These are phyloP conservation scores for Toxotes chatareus DNA, from an alignment of 2,113 vertebrate genomes.

Conservation along the genomic window DNA sequence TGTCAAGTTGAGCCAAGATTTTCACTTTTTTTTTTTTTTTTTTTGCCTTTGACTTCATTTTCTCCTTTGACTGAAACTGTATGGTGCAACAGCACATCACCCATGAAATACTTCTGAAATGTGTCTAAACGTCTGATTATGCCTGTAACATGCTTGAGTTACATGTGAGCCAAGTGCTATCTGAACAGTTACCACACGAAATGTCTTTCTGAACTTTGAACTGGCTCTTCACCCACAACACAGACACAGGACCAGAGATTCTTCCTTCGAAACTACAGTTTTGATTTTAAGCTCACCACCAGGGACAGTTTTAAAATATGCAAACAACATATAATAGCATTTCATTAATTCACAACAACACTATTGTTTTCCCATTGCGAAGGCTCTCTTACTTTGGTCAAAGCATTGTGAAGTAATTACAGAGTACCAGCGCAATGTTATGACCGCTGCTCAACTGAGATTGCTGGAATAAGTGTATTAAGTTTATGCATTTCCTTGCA, in stretches of 20 bases:
- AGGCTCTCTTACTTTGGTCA: conserved; percentile 23
- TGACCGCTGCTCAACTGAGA: conserved; percentile 23
- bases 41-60: conserved; percentile 17
- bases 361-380: conserved; percentile 1
- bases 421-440: conserved; percentile 28
- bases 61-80: conserved; percentile 38
- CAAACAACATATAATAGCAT: conserved; percentile 19
- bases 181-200: not conserved
- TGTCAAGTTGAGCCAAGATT: conserved; percentile 67
- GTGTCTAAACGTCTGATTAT: conserved; percentile 22
- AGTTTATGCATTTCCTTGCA: conserved; percentile 33
- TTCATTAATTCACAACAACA: conserved; percentile 24
- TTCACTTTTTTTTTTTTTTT: conserved; percentile 39
- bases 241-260: not conserved
- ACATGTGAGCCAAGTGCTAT: not conserved
- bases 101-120: conserved; percentile 19
- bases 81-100: conserved; percentile 5
- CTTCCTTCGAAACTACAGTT: conserved; percentile 11
- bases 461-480: conserved; percentile 46
- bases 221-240: conserved; percentile 25
- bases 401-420: conserved; percentile 53
- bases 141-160: conserved; percentile 14
- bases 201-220: conserved; percentile 51
- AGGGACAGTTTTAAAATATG: conserved; percentile 2
- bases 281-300: conserved; percentile 14